A percentile compares a stretch with the other conserved stretches of the same genome.
phyloP scores from a whole-genome alignment of 1,140 invertebrate species.

The Drosophila paulistorum region DNA sequence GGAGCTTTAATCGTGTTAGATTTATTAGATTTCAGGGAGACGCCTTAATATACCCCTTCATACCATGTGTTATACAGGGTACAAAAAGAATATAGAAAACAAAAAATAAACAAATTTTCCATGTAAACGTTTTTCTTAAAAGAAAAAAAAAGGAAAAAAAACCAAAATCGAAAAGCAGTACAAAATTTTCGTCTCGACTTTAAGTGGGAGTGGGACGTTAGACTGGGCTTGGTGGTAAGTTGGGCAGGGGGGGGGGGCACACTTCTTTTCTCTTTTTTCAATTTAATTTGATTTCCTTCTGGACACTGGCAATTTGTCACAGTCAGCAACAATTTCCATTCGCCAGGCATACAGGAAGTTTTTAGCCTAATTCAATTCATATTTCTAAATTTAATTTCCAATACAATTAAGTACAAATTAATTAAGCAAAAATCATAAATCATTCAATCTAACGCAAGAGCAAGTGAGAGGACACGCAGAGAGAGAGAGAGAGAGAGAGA shows the following conservation, averaged over 20 bases:
- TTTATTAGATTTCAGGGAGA: neutral
- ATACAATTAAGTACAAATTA: neutral
- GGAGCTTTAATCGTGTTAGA: neutral
- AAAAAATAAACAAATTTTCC: slow-evolving; percentile 37
- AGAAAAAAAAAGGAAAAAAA: neutral
- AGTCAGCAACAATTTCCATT: neutral
- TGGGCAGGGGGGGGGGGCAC: no score
- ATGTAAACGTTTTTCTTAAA: slow-evolving; percentile 34
- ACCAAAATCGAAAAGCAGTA: neutral
- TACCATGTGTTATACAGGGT: neutral
- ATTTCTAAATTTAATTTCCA: neutral
- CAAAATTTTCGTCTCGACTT: slow-evolving; percentile 35
- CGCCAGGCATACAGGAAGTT: neutral
- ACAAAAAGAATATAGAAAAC: neutral
- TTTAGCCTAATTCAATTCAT: neutral
- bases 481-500: neutral
- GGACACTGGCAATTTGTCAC: slow-evolving; percentile 50
- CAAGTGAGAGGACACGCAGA: neutral
- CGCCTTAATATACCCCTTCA: neutral
- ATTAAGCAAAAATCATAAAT: slow-evolving; percentile 3
- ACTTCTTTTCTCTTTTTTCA: slow-evolving; percentile 1
- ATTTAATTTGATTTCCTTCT: slow-evolving; percentile 63
- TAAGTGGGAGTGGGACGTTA: neutral
- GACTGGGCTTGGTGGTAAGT: no score
- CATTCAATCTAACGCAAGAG: neutral